Evolutionary conservation across 2,113 vertebrate species (phyloP), one percentile per base, ranked within the genome.

Genomic region (Hippocampus mohnikei): DNA sequence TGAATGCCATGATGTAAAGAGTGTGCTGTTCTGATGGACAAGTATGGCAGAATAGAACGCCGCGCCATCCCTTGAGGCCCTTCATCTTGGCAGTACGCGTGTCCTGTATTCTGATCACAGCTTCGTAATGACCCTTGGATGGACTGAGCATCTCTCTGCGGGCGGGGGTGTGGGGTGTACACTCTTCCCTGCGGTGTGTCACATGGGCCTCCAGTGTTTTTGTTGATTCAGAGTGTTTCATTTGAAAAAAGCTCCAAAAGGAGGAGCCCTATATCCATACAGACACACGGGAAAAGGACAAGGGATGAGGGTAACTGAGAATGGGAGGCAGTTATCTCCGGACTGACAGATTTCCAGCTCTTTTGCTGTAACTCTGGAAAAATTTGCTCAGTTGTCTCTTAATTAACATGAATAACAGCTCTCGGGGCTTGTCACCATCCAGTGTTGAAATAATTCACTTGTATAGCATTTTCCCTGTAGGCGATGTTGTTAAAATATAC

Each of bases 101-200:
- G 65, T 87, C 87, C 81, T 58, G 71, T 74, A 90, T 91, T 88
- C 81, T 65, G 76, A 80, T 84, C 87, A 84, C 74, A 59, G 72
- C 71, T 52, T 40, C 63, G 78, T 88, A 88, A 88, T 84, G 85
- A 91, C 87, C 84, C 73, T 78, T 23, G 41, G 70, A 85, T 81
- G 75, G 83, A 80, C 82, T 69, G 58, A 79, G 70, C 75, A 4
- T 52, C 71, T 83, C 83, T 79, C 29, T 29, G 29, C 29, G 2
- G 29, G 29, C 29, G 29, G 71, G 73, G 76, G 64, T 42, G 41
- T 8, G 5, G 41, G 42, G 10, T 7, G 20, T 61, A 72, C n/a
- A 0, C 66, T 72, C 55, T 66, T 69, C 67, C 72, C 70, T 13
- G 21, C 64, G 18, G 71, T 79, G 71, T 80, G 65, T 20, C 70